phyloP scores from a whole-genome alignment of 2,113 vertebrate species.

The Platichthys stellatus region DNA sequence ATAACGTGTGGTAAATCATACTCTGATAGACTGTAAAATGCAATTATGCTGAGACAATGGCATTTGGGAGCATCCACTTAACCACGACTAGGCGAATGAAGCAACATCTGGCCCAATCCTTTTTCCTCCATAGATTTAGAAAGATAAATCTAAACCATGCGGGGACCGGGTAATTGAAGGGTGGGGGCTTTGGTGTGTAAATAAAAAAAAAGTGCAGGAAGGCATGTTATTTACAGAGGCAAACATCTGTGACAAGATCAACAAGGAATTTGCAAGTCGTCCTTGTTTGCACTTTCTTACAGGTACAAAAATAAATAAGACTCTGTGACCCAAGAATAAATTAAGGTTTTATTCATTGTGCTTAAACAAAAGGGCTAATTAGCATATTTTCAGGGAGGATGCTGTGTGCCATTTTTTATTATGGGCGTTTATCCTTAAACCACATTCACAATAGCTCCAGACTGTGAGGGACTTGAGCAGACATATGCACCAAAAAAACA shows the following conservation, averaged over 20 bases:
- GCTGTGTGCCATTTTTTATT: conserved; percentile 23
- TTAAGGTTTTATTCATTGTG: not conserved
- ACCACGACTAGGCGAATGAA: conserved; percentile 33
- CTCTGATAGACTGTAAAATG: conserved; percentile 32
- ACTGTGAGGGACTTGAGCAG: conserved; percentile 23
- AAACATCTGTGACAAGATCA: conserved; percentile 47
- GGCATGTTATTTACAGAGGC: conserved; percentile 30
- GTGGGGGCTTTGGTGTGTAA: conserved; percentile 28
- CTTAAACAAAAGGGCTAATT: not conserved
- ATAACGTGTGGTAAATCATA: conserved; percentile 33
- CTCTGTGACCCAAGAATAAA: not conserved
- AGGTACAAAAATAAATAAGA: not conserved
- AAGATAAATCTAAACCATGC: conserved; percentile 40
- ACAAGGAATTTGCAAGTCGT: conserved; percentile 15
- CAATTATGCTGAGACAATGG: conserved; percentile 23
- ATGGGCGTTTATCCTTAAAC: conserved; percentile 23
- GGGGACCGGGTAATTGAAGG: conserved; percentile 21
- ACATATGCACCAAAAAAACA: conserved; percentile 38
- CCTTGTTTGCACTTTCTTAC: conserved; percentile 20
- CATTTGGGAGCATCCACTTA: conserved; percentile 16
- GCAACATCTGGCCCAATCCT: conserved; percentile 53
- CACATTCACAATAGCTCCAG: conserved; percentile 26
- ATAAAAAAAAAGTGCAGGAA: conserved; percentile 40
- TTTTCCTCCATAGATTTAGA: conserved; percentile 37
- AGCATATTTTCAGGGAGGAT: not conserved